Base-by-base conservation (phyloP, 35 echinoderm and acorn worm species). In the Anneissia japonica region DNA sequence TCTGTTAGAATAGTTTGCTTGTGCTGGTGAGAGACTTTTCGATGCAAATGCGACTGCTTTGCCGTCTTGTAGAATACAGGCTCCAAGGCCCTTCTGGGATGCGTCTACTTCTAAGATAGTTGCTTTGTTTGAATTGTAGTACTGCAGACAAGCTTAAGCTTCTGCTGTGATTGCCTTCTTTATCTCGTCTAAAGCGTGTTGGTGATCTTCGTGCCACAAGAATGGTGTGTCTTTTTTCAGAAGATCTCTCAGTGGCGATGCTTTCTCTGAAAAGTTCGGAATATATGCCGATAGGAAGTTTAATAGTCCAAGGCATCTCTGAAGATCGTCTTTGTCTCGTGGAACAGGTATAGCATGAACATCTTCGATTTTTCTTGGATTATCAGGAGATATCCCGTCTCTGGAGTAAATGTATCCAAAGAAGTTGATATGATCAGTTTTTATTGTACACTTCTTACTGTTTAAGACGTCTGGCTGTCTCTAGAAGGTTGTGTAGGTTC, bases 141-240 rank as follows among this genome's bases (percentile, higher is more conserved):
- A 85, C 34, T 85, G 46, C 30, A 85, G 23, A 37, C 83, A 43
- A 2, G 86, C n/a, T n/a, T n/a, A 85, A 16, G 83, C 83, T 36
- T 85, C 83, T 12, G 46, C 34, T 6, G 51, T 74, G 30, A 85
- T 85, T 21, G 55, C 30, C 2, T 55, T 28, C 38, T 74, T 85
- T 17, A 85, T 26, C 29, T 5, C 81, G 26, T 46, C 45, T 34
- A 83, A 83, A 51, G 11, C 45, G 34, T 35, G 35, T 46, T 85
- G 83, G 35, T 85, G 83, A 37, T 85, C 83, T 0, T 85, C 83
- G 16, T 85, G 46, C 83, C 83, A 85, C 16, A 85, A 35, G 46
- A 85, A 85, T 72, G 83, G 83, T 31, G 36, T 72, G 35, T 85
- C 34, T 74, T 85, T 85, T 72, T 85, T 85, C 51, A 85, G 51